Percentiles rank a stretch among this genome's conserved stretches.
Conservation (phyloP, 2,113 vertebrate genomes). For the Acanthochromis polyacanthus region DNA sequence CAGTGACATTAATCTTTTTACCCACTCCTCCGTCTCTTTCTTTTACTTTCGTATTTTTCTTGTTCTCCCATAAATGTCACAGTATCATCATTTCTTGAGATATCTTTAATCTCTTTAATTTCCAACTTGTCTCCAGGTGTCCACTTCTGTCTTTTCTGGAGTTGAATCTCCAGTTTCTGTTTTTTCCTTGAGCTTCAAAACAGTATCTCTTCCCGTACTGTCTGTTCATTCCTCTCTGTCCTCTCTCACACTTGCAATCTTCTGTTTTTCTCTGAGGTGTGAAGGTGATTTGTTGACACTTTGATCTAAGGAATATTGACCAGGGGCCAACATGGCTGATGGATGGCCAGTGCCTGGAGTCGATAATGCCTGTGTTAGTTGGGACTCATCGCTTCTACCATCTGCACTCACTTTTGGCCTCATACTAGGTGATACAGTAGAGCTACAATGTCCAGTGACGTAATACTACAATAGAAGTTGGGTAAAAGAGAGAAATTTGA, state of each 20-base stretch:
- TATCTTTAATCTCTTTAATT: conserved; percentile 24
- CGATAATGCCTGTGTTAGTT: conserved; percentile 66
- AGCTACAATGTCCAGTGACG: not conserved
- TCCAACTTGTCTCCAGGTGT: conserved; percentile 4
- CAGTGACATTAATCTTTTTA: conserved; percentile 30
- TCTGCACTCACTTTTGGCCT: conserved; percentile 30
- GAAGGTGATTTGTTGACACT: conserved; percentile 81
- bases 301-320: conserved; percentile 80
- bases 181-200: not conserved
- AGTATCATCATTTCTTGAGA: conserved; percentile 19
- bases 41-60: conserved; percentile 12
- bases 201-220: not conserved
- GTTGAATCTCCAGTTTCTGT: not conserved
- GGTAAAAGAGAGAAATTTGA: not conserved
- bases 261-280: conserved; percentile 57
- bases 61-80: conserved; percentile 35
- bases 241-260: conserved; percentile 21
- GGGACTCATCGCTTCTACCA: conserved; percentile 51
- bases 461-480: conserved; percentile 18
- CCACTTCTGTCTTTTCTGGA: not conserved
- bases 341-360: conserved; percentile 64
- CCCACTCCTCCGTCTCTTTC: not conserved
- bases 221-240: not conserved
- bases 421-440: not conserved
- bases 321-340: conserved; percentile 73